Base-by-base conservation (phyloP, 1,140 invertebrate species). In the Teleopsis dalmanni region DNA sequence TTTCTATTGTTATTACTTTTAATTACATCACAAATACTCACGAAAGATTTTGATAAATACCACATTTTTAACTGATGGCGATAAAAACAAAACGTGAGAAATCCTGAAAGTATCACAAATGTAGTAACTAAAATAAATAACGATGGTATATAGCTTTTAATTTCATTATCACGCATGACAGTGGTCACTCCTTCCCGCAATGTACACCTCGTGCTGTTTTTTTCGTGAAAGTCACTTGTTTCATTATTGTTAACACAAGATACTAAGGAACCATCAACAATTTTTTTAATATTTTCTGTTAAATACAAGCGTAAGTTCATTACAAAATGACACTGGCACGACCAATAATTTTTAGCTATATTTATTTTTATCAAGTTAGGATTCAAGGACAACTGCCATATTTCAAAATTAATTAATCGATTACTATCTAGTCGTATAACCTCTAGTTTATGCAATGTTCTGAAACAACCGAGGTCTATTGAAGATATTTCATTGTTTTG, bases 321-420 rank as follows among this genome's bases (percentile, higher is more conserved):
- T 53, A 92, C 61, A 64, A 88, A 93, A 35, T 80, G 74, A 74
- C 91, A 95, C 56, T 92, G 87, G 69, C 92, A 95, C 44, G 81
- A 87, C 90, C 90, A 95, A 14, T 85, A 83, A 71, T 95, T 95
- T 40, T 81, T 79, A n/a, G 84, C 78, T 33, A 95, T 70, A 27
- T 81, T 83, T 52, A 93, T 81, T 58, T 86, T 82, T 6, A 83
- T 81, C 51, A 94, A 76, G 65, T 87, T 85, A 8, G 84, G 81
- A 74, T 88, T 88, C 42, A 80, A 70, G 25, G 76, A 72, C 52
- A 91, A 63, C 78, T 85, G 75, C 87, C 86, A 83, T 70, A 87
- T 71, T 73, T 82, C 62, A 60, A 92, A 93, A 50, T 83, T 81
- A 56, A 81, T 77, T 62, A 95, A 79, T 31, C 81, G 78, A 71